Percentiles rank a stretch among this genome's conserved stretches.
Conservation (phyloP, 2,888 invertebrate species). For the Notodonta ziczac region DNA sequence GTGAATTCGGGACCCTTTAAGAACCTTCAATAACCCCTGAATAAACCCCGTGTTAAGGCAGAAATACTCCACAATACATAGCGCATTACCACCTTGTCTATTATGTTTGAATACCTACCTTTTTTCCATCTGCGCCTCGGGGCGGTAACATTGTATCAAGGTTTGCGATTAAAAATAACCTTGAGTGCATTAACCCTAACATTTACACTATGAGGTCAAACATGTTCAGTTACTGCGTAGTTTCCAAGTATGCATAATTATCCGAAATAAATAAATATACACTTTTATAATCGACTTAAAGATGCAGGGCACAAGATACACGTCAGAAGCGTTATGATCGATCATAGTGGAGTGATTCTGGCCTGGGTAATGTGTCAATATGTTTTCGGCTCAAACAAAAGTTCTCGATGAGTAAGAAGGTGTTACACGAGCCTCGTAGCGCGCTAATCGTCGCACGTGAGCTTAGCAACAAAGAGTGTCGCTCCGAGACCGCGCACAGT, state of each 20-base stretch:
- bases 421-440: not conserved
- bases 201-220: not conserved
- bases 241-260: not conserved
- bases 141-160: not conserved
- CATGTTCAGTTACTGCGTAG: not conserved
- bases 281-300: too few relatives aligned
- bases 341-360: too few relatives aligned
- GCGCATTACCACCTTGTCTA: not conserved
- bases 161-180: conserved; percentile 4
- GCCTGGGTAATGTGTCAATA: too few relatives aligned
- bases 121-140: not conserved
- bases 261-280: not conserved
- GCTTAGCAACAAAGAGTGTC: not conserved
- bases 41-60: too few relatives aligned
- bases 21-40: too few relatives aligned
- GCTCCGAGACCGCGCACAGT: not conserved
- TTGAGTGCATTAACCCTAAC: conserved; percentile 6
- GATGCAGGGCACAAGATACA: too few relatives aligned
- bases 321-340: too few relatives aligned
- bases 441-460: not conserved
- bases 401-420: not conserved
- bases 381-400: not conserved
- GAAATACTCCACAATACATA: too few relatives aligned
- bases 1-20: too few relatives aligned
- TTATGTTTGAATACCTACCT: not conserved